A percentile compares a stretch with the other conserved stretches of the same genome.
Conservation (phyloP, 2,888 invertebrate species). For the Alviniconcha strummeri region DNA sequence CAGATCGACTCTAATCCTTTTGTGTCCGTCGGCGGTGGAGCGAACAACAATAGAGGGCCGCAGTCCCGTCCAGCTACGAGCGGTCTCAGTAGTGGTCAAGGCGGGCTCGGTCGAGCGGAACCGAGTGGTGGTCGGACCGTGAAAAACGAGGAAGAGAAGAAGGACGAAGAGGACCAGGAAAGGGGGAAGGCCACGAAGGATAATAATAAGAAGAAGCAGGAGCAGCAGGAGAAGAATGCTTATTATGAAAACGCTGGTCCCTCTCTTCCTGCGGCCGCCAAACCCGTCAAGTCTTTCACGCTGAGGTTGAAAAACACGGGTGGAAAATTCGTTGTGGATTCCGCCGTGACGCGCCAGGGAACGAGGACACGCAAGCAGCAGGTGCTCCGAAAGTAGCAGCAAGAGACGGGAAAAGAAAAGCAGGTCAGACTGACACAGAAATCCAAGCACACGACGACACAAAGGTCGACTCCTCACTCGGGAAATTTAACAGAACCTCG, state of each 20-base stretch:
- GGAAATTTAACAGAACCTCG: neutral
- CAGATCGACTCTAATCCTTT: neutral
- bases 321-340: slow-evolving; percentile 15
- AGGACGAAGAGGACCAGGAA: neutral
- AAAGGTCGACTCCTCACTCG: neutral
- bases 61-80: too few relatives aligned
- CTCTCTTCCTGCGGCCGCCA: neutral
- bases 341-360: neutral
- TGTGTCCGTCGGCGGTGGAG: slow-evolving; percentile 1
- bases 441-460: neutral
- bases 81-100: neutral
- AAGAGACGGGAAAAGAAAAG: neutral
- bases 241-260: too few relatives aligned
- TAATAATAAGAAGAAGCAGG: too few relatives aligned
- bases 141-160: neutral
- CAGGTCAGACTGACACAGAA: too few relatives aligned
- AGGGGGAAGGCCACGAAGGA: too few relatives aligned
- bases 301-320: slow-evolving; percentile 21
- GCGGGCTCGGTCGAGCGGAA: neutral
- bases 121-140: neutral
- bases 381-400: neutral
- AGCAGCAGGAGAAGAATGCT: too few relatives aligned
- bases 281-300: slow-evolving; percentile 19
- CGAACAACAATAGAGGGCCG: neutral
- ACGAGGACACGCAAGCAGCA: neutral